These are phyloP conservation scores for Emydocephalus ijimae DNA, from an alignment of 2,113 vertebrate species.

Conservation along the genomic window DNA sequence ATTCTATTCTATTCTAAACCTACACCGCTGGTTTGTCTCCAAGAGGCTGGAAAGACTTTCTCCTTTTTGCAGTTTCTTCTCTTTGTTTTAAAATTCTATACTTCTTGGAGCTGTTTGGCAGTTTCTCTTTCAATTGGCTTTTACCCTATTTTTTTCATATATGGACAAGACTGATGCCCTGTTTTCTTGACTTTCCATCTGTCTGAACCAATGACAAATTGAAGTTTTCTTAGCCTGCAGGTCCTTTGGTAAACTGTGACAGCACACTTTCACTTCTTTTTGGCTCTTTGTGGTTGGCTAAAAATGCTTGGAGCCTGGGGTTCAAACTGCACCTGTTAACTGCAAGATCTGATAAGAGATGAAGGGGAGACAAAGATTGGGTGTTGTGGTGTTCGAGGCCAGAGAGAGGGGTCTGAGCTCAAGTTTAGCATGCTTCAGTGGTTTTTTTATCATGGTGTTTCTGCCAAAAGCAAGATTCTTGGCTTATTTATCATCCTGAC, in stretches of 20 bases:
- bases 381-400: not conserved
- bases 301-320: not conserved
- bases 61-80: not conserved
- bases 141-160: not conserved
- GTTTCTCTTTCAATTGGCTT: not conserved
- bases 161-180: not conserved
- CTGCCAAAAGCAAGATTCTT: not conserved
- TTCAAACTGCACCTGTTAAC: not conserved
- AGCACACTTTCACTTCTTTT: not conserved
- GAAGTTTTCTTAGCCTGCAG: not conserved
- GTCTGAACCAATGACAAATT: not conserved
- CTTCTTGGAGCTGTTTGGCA: not conserved
- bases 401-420: not conserved
- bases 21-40: not conserved
- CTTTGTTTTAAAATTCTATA: not conserved
- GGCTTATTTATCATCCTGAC: not conserved
- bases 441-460: not conserved
- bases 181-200: not conserved
- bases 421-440: not conserved
- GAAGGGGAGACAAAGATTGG: not conserved
- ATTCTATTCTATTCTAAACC: not conserved
- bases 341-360: not conserved
- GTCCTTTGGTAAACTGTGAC: not conserved
- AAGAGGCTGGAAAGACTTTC: not conserved
- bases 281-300: not conserved